Base-by-base conservation (phyloP, 2,113 vertebrate species). In the Mesoclemmys tuberculata region DNA sequence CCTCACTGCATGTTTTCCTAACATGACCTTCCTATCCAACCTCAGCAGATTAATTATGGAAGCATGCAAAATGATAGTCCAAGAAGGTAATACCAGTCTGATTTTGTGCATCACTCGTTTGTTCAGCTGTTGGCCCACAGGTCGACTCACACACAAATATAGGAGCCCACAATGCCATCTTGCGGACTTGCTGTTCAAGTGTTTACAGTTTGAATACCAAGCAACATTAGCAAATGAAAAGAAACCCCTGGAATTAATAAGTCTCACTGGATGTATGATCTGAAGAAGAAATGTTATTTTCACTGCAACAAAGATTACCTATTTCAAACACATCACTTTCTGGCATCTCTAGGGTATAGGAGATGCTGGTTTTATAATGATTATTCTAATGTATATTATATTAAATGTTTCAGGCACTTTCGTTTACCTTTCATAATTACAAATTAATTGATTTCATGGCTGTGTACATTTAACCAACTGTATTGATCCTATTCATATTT, bases 391-490 rank as follows among this genome's bases (percentile, higher is more conserved):
- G 89, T 90, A 96, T 92, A 81, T 85, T 92, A 84, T 90, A 97
- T 90, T 93, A 95, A 96, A 97, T 9, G 14, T 91, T 92, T 96
- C 84, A 86, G 92, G 92, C 90, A 95, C 94, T 96, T 97, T 90
- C 80, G 93, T 87, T 97, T 96, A 94, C 82, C 82, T 94, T 96
- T 95, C 94, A 96, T 90, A 97, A 97, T 92, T 94, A 96, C 93
- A 97, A 94, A 97, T 96, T 95, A 95, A 97, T 97, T 90, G 93
- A 71, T 96, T 90, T 90, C 49, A 61, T 74, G 90, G 84, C 38
- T 94, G 64, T 93, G 83, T 92, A 74, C 84, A 96, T 95, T 95
- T 96, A 95, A 96, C 95, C 91, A 97, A 96, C 94, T 75, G 10
- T 95, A 97, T 97, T 92, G 96, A 97, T 97, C 88, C 29, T 38